These are phyloP conservation scores for Manis crassicaudata DNA, from an alignment of 2,797 vertebrate genomes.

Conservation along the genomic window DNA sequence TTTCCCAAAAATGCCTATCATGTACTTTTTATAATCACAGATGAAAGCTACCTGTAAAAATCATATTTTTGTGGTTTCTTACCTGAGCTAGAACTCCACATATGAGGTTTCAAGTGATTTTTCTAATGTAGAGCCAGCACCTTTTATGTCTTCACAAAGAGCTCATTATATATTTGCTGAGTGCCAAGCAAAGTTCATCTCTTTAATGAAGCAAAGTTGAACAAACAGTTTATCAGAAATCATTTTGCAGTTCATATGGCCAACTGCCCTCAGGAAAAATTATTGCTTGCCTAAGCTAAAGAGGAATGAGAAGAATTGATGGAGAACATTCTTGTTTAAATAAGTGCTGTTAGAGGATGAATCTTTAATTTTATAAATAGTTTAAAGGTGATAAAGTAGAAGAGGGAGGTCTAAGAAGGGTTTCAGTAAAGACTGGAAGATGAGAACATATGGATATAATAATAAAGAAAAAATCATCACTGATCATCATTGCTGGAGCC, in stretches of 20 bases:
- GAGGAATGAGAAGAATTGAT: neutral
- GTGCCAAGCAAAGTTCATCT: conserved; percentile 22
- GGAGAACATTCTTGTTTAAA: neutral
- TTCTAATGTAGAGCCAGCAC: neutral
- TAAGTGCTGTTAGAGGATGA: neutral
- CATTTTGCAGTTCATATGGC: neutral
- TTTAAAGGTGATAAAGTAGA: neutral
- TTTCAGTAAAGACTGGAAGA: neutral
- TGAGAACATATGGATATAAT: conserved; percentile 23
- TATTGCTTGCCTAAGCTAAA: neutral
- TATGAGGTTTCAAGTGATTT: neutral
- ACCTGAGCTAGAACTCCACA: neutral
- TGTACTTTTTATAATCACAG: neutral
- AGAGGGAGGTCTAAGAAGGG: neutral
- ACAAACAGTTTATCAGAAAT: conserved; percentile 18
- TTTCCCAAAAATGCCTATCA: neutral
- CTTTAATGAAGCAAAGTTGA: conserved; percentile 41
- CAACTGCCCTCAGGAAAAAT: neutral
- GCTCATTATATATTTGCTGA: neutral
- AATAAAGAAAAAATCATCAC: neutral
- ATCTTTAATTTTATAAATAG: conserved; percentile 47
- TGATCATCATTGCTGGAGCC: neutral
- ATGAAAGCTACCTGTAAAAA: neutral
- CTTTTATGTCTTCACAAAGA: neutral
- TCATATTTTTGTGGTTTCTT: neutral